phyloP scores from a whole-genome alignment of 2,797 vertebrate genomes.

The Tarsius wallacei region DNA sequence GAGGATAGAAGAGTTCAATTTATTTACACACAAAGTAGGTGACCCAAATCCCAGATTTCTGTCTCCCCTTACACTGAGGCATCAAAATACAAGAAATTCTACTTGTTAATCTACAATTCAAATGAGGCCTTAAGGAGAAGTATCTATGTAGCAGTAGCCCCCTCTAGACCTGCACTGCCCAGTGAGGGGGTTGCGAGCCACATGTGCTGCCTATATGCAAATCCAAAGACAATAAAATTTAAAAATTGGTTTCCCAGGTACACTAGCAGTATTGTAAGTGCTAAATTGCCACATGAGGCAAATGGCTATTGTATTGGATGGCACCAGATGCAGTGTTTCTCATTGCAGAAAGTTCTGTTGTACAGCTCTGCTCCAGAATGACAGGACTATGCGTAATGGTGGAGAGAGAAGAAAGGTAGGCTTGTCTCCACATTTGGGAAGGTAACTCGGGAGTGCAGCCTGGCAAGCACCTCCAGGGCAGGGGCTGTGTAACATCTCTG shows the following conservation, averaged over 20 bases:
- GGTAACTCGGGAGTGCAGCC: not conserved
- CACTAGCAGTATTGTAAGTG: not conserved
- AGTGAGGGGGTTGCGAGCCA: not conserved
- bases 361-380: not conserved
- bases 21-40: not conserved
- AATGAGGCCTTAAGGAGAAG: not conserved
- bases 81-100: not conserved
- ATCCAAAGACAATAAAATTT: not conserved
- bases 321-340: not conserved
- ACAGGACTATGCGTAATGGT: not conserved
- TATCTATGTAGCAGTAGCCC: rapidly evolving
- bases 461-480: not conserved
- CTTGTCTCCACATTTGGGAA: not conserved
- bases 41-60: not conserved
- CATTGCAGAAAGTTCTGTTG: not conserved
- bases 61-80: not conserved
- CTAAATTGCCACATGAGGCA: not conserved
- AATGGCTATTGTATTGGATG: no score
- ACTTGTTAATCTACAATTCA: not conserved
- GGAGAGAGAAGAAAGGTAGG: not conserved
- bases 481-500: not conserved
- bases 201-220: not conserved
- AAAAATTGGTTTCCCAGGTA: not conserved
- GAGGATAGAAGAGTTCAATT: not conserved
- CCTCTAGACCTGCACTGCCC: not conserved